phyloP scores from a whole-genome alignment of 2,797 vertebrate species.

The Anabas testudineus region DNA sequence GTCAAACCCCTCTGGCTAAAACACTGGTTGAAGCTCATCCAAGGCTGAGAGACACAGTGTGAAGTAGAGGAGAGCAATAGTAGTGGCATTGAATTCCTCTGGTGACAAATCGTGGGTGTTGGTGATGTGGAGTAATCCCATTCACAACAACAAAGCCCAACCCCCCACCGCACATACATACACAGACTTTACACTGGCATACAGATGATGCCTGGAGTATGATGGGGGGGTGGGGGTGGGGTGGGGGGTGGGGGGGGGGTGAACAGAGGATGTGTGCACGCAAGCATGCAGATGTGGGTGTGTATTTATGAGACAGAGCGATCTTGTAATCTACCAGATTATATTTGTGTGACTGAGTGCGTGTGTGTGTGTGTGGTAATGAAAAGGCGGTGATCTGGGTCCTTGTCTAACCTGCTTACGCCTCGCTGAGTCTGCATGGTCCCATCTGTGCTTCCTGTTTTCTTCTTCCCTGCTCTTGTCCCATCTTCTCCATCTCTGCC shows the following conservation, averaged over 20 bases:
- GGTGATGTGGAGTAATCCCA: conserved; percentile 77
- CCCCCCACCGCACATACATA: conserved; percentile 52
- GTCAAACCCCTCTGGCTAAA: conserved; percentile 63
- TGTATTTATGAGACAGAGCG: conserved; percentile 5
- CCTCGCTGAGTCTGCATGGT: conserved; percentile 60
- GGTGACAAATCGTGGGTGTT: conserved; percentile 68
- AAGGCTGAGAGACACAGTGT: conserved; percentile 46
- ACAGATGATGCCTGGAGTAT: conserved; percentile 41
- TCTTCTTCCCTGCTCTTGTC: conserved; percentile 44
- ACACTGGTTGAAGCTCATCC: conserved; percentile 65
- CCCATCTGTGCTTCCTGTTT: conserved; percentile 62
- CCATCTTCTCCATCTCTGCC: conserved; percentile 56
- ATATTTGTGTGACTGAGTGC: conserved; percentile 29
- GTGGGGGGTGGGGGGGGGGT: conserved; percentile 13
- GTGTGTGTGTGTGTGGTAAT: conserved; percentile 61
- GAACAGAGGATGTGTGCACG: conserved; percentile 10
- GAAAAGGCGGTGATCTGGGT: conserved; percentile 67
- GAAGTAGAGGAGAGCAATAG: conserved; percentile 53
- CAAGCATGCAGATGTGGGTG: conserved; percentile 31
- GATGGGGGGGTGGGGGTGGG: conserved; percentile 24
- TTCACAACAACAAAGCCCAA: conserved; percentile 77
- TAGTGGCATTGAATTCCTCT: conserved; percentile 68
- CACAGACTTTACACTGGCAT: conserved; percentile 29
- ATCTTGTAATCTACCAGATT: conserved; percentile 61
- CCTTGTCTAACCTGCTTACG: conserved; percentile 79